Evolutionary conservation across 2,888 invertebrate species (phyloP).

Genomic region (Caenorhabditis imperialis): DNA sequence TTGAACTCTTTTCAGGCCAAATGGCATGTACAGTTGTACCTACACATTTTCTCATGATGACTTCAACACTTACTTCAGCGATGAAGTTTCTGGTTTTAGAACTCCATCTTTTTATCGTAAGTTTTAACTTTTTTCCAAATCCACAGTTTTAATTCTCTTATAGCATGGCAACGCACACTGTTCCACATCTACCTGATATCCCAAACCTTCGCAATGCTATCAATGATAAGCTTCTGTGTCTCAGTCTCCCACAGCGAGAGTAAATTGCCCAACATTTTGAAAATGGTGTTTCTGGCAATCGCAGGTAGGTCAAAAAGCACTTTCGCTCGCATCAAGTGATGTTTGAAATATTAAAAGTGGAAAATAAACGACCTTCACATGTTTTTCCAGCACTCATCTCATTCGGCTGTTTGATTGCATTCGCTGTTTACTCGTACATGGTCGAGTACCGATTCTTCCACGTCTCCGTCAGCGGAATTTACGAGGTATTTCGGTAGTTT

Average conservation of each 20-base stretch:
- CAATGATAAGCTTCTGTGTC: conserved; percentile 72
- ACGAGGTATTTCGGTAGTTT: conserved; percentile 71
- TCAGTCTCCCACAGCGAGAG: conserved; percentile 49
- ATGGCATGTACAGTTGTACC: conserved; percentile 77
- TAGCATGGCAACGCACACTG: conserved; percentile 76
- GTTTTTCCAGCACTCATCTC: conserved; percentile 62
- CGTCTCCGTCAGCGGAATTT: conserved; percentile 76
- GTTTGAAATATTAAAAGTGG: no score
- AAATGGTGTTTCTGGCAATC: conserved; percentile 30
- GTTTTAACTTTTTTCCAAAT: conserved; percentile 10
- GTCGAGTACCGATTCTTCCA: conserved; percentile 77
- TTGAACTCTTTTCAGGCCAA: conserved; percentile 60
- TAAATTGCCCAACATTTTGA: conserved; percentile 30
- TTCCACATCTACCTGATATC: conserved; percentile 71
- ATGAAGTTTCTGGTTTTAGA: conserved; percentile 71
- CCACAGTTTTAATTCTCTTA: conserved; percentile 18
- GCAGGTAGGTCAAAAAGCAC: conserved; percentile 35
- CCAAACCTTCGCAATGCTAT: conserved; percentile 69
- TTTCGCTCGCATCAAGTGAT: conserved; percentile 10
- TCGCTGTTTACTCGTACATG: conserved; percentile 74
- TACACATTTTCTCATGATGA: conserved; percentile 75
- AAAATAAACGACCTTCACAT: no score
- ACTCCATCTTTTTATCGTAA: conserved; percentile 76
- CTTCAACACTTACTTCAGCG: conserved; percentile 72
- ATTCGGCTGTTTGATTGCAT: conserved; percentile 64